phyloP scores from a whole-genome alignment of 2,888 invertebrate species.

The Graphium colonna region DNA sequence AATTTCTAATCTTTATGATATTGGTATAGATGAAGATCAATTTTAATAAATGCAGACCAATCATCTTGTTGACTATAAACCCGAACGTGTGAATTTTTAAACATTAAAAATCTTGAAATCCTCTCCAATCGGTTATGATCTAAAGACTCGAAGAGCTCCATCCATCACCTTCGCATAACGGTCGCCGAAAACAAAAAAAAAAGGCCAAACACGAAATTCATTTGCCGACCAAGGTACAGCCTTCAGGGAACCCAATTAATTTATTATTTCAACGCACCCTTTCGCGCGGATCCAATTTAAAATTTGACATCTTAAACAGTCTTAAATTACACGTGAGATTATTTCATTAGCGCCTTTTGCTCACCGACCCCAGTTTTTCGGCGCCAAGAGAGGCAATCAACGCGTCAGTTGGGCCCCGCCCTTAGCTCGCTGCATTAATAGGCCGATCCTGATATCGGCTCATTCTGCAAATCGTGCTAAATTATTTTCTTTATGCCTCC shows the following conservation, averaged over 20 bases:
- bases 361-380: constrained; percentile 52
- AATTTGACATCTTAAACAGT: constrained; percentile 79
- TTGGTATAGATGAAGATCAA: too few relatives aligned
- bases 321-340: constrained; percentile 76
- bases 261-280: constrained; percentile 70
- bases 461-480: constrained; percentile 52
- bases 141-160: constrained; percentile 21
- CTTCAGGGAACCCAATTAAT: constrained; percentile 75
- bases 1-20: too few relatives aligned
- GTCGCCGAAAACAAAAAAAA: constrained; percentile 28
- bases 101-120: too few relatives aligned
- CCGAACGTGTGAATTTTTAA: too few relatives aligned
- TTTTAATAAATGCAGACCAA: too few relatives aligned
- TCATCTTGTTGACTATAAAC: too few relatives aligned
- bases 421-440: constrained; percentile 66
- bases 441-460: constrained; percentile 64
- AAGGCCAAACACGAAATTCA: constrained; percentile 50
- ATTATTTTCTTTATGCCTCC: constrained; percentile 19
- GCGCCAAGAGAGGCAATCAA: constrained; percentile 69
- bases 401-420: constrained; percentile 68
- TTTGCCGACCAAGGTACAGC: constrained; percentile 41
- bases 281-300: constrained; percentile 78
- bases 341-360: constrained; percentile 70
- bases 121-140: background rate
- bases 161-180: constrained; percentile 31